Evolutionary conservation across 1,140 invertebrate species (phyloP), one percentile per base, ranked within the genome.

Genomic region (Triops longicaudatus): DNA sequence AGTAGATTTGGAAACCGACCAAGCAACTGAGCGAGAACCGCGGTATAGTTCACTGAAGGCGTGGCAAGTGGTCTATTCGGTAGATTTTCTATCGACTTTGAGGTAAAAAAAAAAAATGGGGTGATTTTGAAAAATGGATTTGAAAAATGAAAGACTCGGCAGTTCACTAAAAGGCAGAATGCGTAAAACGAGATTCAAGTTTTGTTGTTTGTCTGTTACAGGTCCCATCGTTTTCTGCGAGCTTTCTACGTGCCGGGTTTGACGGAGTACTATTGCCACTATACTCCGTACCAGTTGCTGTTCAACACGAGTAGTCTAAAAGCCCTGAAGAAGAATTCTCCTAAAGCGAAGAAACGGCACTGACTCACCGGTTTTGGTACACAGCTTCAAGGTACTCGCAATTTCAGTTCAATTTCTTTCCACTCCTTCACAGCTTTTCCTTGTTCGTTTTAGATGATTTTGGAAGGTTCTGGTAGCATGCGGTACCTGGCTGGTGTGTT

Each of bases 161-260:
- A n/a, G n/a, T n/a, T n/a, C n/a, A n/a, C n/a, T n/a, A n/a, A n/a
- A n/a, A n/a, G n/a, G n/a, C n/a, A n/a, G n/a, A n/a, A n/a, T n/a
- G n/a, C n/a, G 31, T 2, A 37, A 37, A 37, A 37, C 2, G 31
- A 37, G 31, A 37, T 37, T 7, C 31, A 37, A 37, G n/a, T n/a
- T n/a, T n/a, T n/a, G n/a, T n/a, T n/a, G n/a, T n/a, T n/a, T n/a
- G n/a, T n/a, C n/a, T 22, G 50, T 63, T 63, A 79, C 82, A 90
- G 89, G 77, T 97, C 95, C 0, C 90, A 93, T 84, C 85, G 85
- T 79, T 85, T 96, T 63, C 91, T 93, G 77, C 86, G 95, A 83
- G 91, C 95, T 63, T 97, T 97, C 82, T 97, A 37, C 31, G 31
- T 98, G 83, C 96, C 96, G 75, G 90, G 91, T 82, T 77, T 96